These are phyloP conservation scores for Gymnocypris eckloni DNA, from an alignment of 2,797 vertebrate species.

Conservation along the genomic window DNA sequence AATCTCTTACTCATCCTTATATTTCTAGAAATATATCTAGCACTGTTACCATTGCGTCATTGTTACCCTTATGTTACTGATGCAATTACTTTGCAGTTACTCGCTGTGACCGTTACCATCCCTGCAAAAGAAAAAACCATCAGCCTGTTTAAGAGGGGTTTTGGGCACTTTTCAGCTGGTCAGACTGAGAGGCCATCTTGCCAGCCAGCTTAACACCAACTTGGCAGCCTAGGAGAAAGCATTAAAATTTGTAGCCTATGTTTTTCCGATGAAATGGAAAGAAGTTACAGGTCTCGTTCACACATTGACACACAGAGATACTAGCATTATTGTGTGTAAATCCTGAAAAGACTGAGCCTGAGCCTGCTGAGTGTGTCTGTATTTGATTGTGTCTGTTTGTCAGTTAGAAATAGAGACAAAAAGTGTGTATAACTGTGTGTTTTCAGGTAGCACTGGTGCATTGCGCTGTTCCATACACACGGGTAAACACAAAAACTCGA, in stretches of 20 bases:
- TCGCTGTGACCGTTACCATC: not conserved
- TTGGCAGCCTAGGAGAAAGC: not conserved
- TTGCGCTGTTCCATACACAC: conserved; percentile 5
- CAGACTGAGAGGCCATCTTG: not conserved
- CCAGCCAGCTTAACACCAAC: not conserved
- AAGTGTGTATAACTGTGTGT: conserved; percentile 1
- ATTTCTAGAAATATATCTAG: not conserved
- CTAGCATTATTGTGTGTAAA: not conserved
- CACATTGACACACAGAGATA: not conserved
- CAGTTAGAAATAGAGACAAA: conserved; percentile 3
- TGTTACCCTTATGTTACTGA: not conserved
- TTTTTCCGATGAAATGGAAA: not conserved
- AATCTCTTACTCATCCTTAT: conserved; percentile 37
- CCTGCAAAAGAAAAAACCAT: not conserved
- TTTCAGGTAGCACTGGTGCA: conserved; percentile 19
- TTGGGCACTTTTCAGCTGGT: not conserved
- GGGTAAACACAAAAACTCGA: conserved; percentile 19
- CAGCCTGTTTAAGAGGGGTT: not conserved
- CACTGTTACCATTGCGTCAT: not conserved
- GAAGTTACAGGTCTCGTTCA: not conserved
- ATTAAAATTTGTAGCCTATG: not conserved
- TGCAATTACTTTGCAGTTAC: not conserved
- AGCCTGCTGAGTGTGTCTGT: not conserved
- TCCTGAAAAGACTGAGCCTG: conserved; percentile 10
- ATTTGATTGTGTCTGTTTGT: conserved; percentile 17